Percentiles rank a stretch among this genome's conserved stretches.
phyloP scores from a whole-genome alignment of 2,113 vertebrate genomes.

The Leptocoma aspasia region DNA sequence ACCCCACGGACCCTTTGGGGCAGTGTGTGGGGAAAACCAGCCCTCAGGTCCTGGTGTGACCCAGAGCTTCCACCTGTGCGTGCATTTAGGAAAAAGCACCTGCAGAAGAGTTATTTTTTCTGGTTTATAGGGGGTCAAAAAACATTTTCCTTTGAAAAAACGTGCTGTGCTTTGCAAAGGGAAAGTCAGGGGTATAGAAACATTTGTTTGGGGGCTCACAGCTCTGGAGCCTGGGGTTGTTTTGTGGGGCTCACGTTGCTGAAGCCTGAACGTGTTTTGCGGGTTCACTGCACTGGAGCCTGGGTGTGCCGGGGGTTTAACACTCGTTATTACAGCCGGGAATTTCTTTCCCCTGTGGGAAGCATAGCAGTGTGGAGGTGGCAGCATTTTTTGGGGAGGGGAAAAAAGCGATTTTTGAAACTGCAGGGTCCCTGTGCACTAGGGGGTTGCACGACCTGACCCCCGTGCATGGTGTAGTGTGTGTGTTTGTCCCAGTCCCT shows the following conservation, averaged over 20 bases:
- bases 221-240: neutral
- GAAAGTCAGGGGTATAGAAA: neutral
- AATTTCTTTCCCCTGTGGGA: neutral
- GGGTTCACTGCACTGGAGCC: neutral
- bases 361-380: neutral
- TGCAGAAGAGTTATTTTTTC: neutral
- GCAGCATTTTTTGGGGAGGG: accelerated
- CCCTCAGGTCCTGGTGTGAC: accelerated
- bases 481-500: neutral
- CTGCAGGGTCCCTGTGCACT: neutral
- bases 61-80: accelerated
- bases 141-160: neutral
- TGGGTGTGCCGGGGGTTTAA: no score
- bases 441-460: no score
- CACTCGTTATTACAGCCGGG: accelerated
- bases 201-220: neutral
- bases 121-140: neutral
- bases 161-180: neutral
- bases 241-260: neutral
- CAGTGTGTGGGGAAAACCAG: accelerated
- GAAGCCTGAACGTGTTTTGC: neutral
- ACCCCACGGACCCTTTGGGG: accelerated
- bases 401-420: neutral
- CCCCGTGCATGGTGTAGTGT: no score
- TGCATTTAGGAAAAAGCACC: neutral